These are phyloP conservation scores for Perognathus longimembris DNA, from an alignment of 2,113 vertebrate genomes.

Conservation along the genomic window DNA sequence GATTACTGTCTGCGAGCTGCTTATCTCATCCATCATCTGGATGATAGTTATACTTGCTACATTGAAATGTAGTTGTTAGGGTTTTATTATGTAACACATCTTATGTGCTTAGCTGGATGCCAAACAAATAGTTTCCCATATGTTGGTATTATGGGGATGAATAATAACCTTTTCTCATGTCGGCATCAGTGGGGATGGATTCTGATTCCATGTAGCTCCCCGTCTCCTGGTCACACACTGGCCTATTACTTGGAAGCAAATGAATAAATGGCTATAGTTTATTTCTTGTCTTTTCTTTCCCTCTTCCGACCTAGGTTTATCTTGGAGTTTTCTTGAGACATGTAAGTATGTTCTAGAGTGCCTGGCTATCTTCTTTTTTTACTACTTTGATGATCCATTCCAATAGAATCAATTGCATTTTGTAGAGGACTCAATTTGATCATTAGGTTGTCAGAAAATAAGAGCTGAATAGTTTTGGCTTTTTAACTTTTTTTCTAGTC, in stretches of 20 bases:
- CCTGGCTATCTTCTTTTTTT: not conserved
- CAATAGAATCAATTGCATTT: constrained; percentile 16
- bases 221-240: not conserved
- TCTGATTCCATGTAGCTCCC: not conserved
- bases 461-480: not conserved
- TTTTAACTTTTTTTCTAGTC: no score
- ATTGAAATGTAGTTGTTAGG: constrained; percentile 23
- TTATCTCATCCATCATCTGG: not conserved
- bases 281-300: not conserved
- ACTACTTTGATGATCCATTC: constrained; percentile 35
- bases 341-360: not conserved
- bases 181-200: not conserved
- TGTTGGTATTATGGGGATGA: constrained; percentile 13
- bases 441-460: constrained; percentile 41
- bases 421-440: constrained; percentile 7
- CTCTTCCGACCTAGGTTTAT: not conserved
- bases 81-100: not conserved
- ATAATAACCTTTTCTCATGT: not conserved
- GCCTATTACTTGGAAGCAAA: constrained; percentile 31
- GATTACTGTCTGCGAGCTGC: not conserved
- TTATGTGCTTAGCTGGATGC: not conserved
- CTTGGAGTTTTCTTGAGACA: not conserved
- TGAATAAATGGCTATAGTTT: not conserved
- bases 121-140: constrained; percentile 33
- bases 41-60: not conserved